Conservation (phyloP, 2,888 invertebrate genomes). For the Spisula solida region DNA sequence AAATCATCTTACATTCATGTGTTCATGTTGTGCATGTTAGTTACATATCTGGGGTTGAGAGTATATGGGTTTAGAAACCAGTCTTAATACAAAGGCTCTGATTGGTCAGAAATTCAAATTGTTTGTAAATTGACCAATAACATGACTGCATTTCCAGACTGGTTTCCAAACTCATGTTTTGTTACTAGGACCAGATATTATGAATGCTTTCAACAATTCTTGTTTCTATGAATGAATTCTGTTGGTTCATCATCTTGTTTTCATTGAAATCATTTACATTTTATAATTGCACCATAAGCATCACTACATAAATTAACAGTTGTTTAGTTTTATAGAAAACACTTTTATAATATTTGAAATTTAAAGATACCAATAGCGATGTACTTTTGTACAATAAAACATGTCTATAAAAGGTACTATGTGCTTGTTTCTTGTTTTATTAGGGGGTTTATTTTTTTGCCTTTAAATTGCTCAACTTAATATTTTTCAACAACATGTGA, state of each 20-base stretch:
- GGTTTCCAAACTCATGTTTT: no score
- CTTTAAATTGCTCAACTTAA: no score
- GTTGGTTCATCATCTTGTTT: background rate
- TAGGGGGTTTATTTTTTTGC: no score
- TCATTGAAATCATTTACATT: background rate
- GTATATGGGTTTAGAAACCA: no score
- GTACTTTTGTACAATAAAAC: slow-evolving; percentile 37
- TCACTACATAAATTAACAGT: background rate
- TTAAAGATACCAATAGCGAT: background rate
- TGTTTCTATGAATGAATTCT: background rate
- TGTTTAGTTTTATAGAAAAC: slow-evolving; percentile 15
- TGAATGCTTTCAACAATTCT: background rate
- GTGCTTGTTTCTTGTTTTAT: background rate
- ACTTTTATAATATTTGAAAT: background rate
- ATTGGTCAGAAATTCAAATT: no score
- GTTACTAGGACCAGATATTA: background rate
- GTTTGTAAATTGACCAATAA: no score
- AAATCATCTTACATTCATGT: background rate
- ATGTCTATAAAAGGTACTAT: background rate
- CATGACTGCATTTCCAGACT: no score
- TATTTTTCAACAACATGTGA: no score
- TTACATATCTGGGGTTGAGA: background rate
- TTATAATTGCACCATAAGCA: background rate
- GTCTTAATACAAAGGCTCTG: no score
- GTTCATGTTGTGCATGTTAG: slow-evolving; percentile 1